Evolutionary conservation across 2,888 invertebrate species (phyloP), one percentile per base, ranked within the genome.

Genomic region (Athalia cordata): DNA sequence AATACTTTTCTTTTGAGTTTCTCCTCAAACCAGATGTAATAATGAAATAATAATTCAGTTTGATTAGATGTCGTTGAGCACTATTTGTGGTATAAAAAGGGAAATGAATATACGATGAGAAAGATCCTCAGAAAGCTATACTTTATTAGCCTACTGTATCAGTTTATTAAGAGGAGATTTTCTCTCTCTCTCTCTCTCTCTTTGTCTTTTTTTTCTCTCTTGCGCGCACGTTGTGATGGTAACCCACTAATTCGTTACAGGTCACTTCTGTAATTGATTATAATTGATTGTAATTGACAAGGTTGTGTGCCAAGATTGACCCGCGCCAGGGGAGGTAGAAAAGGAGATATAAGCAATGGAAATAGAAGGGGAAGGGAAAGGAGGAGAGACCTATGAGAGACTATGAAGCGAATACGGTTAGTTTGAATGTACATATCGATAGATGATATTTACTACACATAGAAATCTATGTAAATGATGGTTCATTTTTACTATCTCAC

Each of bases 241-340:
- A 68, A 68, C 52, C 9, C 55, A 68, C 15, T 55, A 52, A 68
- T 68, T 70, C 59, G 57, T 57, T 57, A 57, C 57, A 45, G 59
- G 15, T 70, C 70, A 70, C 70, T 13, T 57, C 57, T 59, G 43
- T 72, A 72, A 72, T 72, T 72, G 59, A 72, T 47, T 47, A 9
- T 72, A 43, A 59, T 72, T 72, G 59, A 72, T 59, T 59, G 47
- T 72, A 72, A 59, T 59, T 72, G 72, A 59, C 72, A 72, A 57
- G 57, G 57, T 72, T 72, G 59, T 72, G 6, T 9, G n/a, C 47
- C 47, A 7, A 43, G 55, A 59, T 70, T 59, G 55, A 55, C 43
- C 70, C 52, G 15, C 13, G 6, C 6, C n/a, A 13, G 61, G 15
- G 3, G 7, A 13, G 15, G 15, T 61, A 9, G 15, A 9, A 9